A percentile compares a stretch with the other conserved stretches of the same genome.
These are phyloP conservation scores for Andrena fulva DNA, from an alignment of 2,888 invertebrate genomes.

Conservation along the genomic window DNA sequence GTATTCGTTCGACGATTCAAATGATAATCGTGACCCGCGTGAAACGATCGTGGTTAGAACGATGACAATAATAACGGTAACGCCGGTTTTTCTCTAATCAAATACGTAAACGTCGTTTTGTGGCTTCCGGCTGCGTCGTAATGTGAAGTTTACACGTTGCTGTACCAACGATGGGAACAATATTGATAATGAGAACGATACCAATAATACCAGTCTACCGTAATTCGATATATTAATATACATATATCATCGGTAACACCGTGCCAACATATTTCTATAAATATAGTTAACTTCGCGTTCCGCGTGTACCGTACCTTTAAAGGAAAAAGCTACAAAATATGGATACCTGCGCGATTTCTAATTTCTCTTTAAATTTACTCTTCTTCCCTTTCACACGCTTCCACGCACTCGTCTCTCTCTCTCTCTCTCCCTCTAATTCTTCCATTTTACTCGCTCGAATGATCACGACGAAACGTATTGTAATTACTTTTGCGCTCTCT, in stretches of 20 bases:
- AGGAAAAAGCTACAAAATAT: constrained; percentile 82
- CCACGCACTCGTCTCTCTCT: constrained; percentile 11
- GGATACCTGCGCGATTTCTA: constrained; percentile 69
- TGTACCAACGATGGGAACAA: not conserved
- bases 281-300: constrained; percentile 83
- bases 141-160: not conserved
- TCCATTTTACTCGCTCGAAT: constrained; percentile 21
- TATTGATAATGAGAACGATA: not conserved
- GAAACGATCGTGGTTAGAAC: not conserved
- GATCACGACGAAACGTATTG: constrained; percentile 24
- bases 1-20: constrained; percentile 22
- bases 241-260: constrained; percentile 71
- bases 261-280: constrained; percentile 82
- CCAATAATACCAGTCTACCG: constrained; percentile 47
- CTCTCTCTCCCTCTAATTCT: constrained; percentile 7
- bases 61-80: constrained; percentile 3
- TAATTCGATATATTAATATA: constrained; percentile 60
- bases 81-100: not conserved
- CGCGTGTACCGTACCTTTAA: constrained; percentile 74
- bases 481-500: constrained; percentile 25
- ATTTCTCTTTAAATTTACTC: constrained; percentile 27
- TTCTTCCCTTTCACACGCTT: not conserved
- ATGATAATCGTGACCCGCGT: constrained; percentile 6
- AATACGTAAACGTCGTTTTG: not conserved
- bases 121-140: not conserved